These are phyloP conservation scores for Leucoptera coffeella DNA, from an alignment of 2,888 invertebrate species.

Conservation along the genomic window DNA sequence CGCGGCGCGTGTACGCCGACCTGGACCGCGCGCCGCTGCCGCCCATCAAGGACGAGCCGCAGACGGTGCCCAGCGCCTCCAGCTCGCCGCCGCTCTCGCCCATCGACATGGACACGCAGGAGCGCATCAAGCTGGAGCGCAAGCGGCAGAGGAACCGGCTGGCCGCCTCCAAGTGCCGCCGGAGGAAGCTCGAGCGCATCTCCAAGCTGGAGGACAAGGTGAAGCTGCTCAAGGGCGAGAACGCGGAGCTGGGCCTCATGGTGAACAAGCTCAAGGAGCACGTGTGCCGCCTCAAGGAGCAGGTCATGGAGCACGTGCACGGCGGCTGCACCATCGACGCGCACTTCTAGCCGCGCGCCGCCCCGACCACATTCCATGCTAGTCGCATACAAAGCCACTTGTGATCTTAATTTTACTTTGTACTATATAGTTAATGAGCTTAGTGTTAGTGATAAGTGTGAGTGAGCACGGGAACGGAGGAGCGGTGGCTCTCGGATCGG, in stretches of 20 bases:
- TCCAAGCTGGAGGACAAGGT: constrained; percentile 93
- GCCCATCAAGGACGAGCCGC: constrained; percentile 85
- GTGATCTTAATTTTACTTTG: constrained; percentile 54
- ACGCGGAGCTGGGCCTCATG: constrained; percentile 75
- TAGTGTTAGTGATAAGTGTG: too few species aligned
- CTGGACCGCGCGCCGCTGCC: constrained; percentile 56
- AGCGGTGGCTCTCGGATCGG: constrained; percentile 51
- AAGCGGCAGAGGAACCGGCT: constrained; percentile 94
- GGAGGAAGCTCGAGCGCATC: constrained; percentile 92
- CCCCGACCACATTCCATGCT: constrained; percentile 49
- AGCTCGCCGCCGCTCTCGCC: constrained; percentile 82
- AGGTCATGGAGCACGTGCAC: constrained; percentile 90
- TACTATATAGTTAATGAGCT: constrained; percentile 50
- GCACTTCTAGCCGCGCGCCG: constrained; percentile 33
- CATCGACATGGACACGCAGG: constrained; percentile 94
- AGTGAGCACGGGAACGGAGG: too few species aligned
- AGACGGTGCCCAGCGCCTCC: constrained; percentile 72
- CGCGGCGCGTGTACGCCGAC: constrained; percentile 57
- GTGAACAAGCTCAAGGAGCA: constrained; percentile 85
- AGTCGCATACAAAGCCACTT: constrained; percentile 56
- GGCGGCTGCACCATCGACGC: constrained; percentile 83
- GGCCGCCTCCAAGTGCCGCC: constrained; percentile 95
- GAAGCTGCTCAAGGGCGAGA: constrained; percentile 83
- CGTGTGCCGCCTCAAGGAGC: constrained; percentile 84
- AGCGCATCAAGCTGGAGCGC: constrained; percentile 90